Evolutionary conservation across 1,140 invertebrate genomes (phyloP).

Genomic region (Lordiphosa mommai): DNA sequence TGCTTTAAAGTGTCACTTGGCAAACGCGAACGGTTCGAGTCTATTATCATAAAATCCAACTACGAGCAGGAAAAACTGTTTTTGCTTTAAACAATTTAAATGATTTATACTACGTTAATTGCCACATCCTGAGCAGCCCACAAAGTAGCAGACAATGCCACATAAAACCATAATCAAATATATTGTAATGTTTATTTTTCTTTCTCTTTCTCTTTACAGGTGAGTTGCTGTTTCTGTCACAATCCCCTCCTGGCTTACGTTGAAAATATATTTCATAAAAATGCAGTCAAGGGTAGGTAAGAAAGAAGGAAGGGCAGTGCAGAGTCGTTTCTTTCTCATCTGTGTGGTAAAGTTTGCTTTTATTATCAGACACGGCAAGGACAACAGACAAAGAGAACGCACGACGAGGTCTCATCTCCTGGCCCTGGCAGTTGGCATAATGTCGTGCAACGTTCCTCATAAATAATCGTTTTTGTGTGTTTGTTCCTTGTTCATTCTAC

Average conservation of each 20-base stretch:
- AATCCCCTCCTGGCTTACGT: constrained; percentile 21
- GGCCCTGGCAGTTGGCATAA: constrained; percentile 29
- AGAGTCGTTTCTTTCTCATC: constrained; percentile 11
- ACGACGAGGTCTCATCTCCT: neutral
- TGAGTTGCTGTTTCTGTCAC: constrained; percentile 39
- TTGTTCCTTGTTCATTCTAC: constrained; percentile 1
- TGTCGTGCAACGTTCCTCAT: constrained; percentile 31
- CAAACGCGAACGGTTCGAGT: no score
- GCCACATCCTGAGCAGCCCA: constrained; percentile 16
- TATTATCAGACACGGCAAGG: constrained; percentile 63
- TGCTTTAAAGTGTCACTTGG: no score
- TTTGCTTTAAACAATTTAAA: constrained; percentile 35
- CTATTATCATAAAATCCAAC: neutral
- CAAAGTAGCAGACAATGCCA: constrained; percentile 39
- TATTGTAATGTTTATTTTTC: constrained; percentile 72
- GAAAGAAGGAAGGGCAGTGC: neutral
- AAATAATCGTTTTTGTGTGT: constrained; percentile 71
- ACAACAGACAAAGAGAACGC: constrained; percentile 25
- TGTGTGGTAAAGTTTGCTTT: constrained; percentile 55
- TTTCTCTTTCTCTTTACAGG: constrained; percentile 56
- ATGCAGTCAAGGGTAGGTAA: constrained; percentile 20
- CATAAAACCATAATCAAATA: constrained; percentile 72
- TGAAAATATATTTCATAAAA: constrained; percentile 49
- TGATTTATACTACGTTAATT: constrained; percentile 57
- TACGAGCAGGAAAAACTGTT: neutral